These are phyloP conservation scores for Phlogophora meticulosa DNA, from an alignment of 2,888 invertebrate genomes.

Conservation along the genomic window DNA sequence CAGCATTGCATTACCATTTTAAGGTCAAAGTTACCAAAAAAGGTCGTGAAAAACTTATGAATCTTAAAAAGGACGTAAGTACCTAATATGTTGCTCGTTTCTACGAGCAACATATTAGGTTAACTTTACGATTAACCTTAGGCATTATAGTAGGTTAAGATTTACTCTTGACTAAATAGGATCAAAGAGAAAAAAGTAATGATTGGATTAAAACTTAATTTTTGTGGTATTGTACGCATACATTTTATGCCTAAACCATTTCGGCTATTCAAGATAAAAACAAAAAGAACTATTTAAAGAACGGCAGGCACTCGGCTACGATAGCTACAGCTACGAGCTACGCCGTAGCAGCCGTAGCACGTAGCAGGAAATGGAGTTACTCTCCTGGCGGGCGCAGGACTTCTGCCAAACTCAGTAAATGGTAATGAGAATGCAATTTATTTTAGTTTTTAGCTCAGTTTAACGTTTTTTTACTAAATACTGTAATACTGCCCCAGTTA, in stretches of 20 bases:
- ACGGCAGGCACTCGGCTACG: constrained; percentile 79
- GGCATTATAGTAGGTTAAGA: background rate
- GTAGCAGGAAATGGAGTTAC: constrained; percentile 87
- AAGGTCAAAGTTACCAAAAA: too few relatives aligned
- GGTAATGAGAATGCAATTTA: constrained; percentile 86
- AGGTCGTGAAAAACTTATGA: too few relatives aligned
- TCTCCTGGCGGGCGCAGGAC: constrained; percentile 80
- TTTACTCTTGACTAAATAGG: background rate
- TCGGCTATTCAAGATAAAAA: constrained; percentile 69
- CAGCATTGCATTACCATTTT: too few relatives aligned
- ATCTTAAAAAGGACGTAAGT: too few relatives aligned
- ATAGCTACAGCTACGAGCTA: constrained; percentile 77
- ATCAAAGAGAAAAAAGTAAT: background rate
- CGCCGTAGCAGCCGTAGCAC: constrained; percentile 84
- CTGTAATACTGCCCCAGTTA: constrained; percentile 29
- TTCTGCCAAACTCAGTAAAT: constrained; percentile 85
- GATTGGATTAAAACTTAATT: background rate
- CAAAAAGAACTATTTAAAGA: constrained; percentile 80
- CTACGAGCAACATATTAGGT: too few relatives aligned
- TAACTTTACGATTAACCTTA: background rate
- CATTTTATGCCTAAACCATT: constrained; percentile 58
- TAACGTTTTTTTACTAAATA: constrained; percentile 53
- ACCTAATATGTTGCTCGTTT: too few relatives aligned
- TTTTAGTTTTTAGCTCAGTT: constrained; percentile 70
- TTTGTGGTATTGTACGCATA: background rate